Percentiles rank a stretch among this genome's conserved stretches.
These are phyloP conservation scores for Zaprionus lineosus DNA, from an alignment of 2,888 invertebrate genomes.

Conservation along the genomic window DNA sequence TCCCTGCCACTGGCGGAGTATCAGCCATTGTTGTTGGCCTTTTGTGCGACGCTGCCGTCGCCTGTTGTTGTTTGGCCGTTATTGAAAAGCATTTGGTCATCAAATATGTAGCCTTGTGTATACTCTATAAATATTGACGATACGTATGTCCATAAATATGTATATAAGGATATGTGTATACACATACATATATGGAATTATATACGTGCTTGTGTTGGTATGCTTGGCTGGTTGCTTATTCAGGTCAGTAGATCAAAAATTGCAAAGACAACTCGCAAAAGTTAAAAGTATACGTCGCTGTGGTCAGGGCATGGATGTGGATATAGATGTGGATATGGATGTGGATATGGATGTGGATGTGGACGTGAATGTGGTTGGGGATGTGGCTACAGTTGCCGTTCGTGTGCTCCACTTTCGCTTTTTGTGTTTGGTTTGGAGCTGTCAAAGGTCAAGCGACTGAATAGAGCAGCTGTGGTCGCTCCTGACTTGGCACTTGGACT, in stretches of 20 bases:
- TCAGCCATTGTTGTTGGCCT: slow-evolving; percentile 56
- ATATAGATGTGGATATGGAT: not conserved
- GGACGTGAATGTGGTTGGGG: not conserved
- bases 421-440: slow-evolving; percentile 17
- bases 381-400: slow-evolving; percentile 10
- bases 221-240: slow-evolving; percentile 37
- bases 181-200: slow-evolving; percentile 1
- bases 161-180: no score
- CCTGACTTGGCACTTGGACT: slow-evolving; percentile 9
- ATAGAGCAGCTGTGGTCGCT: slow-evolving; percentile 25
- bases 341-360: not conserved
- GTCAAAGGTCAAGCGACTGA: slow-evolving; percentile 47
- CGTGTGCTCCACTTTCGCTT: slow-evolving; percentile 57
- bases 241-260: slow-evolving; percentile 71
- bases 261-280: slow-evolving; percentile 61
- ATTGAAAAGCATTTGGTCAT: slow-evolving; percentile 73
- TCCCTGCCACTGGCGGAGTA: slow-evolving; percentile 6
- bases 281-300: slow-evolving; percentile 44
- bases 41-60: slow-evolving; percentile 34
- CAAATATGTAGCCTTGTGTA: slow-evolving; percentile 58
- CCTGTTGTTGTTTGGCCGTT: slow-evolving; percentile 40
- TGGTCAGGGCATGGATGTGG: not conserved
- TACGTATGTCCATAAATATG: no score
- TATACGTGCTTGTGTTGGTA: slow-evolving; percentile 1
- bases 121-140: no score